Evolutionary conservation across 2,113 vertebrate species (phyloP).

Genomic region (Puffinus mauretanicus): DNA sequence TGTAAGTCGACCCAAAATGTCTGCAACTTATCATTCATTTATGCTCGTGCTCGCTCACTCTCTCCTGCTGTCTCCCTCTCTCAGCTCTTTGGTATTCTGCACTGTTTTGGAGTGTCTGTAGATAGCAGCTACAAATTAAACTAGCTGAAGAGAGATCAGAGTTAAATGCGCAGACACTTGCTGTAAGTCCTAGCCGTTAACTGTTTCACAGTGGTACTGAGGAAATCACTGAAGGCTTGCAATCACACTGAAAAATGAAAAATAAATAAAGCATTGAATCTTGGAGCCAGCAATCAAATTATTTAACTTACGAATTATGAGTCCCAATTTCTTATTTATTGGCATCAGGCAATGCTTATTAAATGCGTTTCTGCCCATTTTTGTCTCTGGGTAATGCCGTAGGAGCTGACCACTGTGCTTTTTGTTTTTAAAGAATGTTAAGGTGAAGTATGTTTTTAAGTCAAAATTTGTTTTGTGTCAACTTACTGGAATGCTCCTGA

Average conservation of each 20-base stretch:
- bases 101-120: not conserved
- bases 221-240: not conserved
- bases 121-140: not conserved
- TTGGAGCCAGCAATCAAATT: not conserved
- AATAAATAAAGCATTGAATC: not conserved
- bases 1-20: not conserved
- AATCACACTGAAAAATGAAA: not conserved
- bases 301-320: not conserved
- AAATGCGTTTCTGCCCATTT: not conserved
- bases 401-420: not conserved
- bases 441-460: not conserved
- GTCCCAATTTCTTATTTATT: not conserved
- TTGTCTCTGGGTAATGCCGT: not conserved
- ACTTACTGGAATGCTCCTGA: not conserved
- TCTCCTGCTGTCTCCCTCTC: not conserved
- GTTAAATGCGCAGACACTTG: not conserved
- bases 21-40: not conserved
- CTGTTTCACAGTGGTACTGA: not conserved
- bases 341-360: not conserved
- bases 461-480: not conserved
- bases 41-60: not conserved
- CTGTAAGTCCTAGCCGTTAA: not conserved
- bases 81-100: not conserved
- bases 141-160: not conserved
- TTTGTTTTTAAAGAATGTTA: not conserved